phyloP scores from a whole-genome alignment of 2,797 vertebrate genomes.

The Crenichthys baileyi region DNA sequence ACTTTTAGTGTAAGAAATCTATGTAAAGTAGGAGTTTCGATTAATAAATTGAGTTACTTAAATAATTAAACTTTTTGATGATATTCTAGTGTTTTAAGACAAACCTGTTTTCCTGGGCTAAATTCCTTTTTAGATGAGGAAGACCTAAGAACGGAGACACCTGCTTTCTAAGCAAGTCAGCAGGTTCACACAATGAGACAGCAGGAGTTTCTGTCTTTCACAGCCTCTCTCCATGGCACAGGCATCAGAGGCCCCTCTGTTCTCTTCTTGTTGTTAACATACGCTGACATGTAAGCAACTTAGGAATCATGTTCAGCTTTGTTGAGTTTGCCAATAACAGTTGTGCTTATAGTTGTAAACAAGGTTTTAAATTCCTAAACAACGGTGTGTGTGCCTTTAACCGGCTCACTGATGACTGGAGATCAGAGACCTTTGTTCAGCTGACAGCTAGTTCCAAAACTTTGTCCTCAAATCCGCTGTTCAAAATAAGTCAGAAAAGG shows the following conservation, averaged over 20 bases:
- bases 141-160: conserved; percentile 18
- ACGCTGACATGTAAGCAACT: conserved; percentile 23
- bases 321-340: conserved; percentile 46
- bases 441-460: conserved; percentile 44
- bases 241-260: conserved; percentile 12
- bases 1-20: not conserved
- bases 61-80: not conserved
- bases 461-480: conserved; percentile 41
- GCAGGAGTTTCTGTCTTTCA: conserved; percentile 28
- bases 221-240: conserved; percentile 16
- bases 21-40: not conserved
- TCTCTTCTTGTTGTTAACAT: conserved; percentile 19
- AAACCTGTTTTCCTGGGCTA: conserved; percentile 3
- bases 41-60: not conserved
- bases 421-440: conserved; percentile 51
- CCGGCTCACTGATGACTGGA: conserved; percentile 43
- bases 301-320: conserved; percentile 32
- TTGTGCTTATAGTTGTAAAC: conserved; percentile 55
- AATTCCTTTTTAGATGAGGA: conserved; percentile 16
- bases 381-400: conserved; percentile 42
- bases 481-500: conserved; percentile 36
- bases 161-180: conserved; percentile 22
- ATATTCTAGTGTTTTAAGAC: not conserved
- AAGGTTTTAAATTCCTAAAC: conserved; percentile 45
- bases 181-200: not conserved